Base-by-base conservation (phyloP, 2,888 invertebrate genomes). In the Rhagium mordax region DNA sequence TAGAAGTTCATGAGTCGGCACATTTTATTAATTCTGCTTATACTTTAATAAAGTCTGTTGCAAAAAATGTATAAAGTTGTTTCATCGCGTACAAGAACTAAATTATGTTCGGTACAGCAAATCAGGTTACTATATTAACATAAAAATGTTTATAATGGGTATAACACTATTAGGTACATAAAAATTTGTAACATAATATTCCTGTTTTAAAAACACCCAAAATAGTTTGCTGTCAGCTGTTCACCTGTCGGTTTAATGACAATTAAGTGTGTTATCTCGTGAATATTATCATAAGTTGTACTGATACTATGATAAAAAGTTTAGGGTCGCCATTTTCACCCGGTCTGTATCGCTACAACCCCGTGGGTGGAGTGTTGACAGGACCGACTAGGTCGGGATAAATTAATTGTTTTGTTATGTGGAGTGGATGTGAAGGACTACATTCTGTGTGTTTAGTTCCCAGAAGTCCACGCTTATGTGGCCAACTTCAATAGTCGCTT, bases 371-470 rank as follows among this genome's bases (percentile, higher is more conserved):
- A 41, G 41, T 41, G 41, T 41, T 41, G 41, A 41, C 41, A n/a
- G 10, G n/a, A 41, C 41, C 41, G 41, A n/a, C 41, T 1, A n/a
- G n/a, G 41, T 13, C n/a, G 3, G n/a, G 41, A 41, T 41, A 27
- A 57, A 27, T 13, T 57, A 27, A 27, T 27, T 57, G 55, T 57
- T 57, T 57, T 57, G 55, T 57, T 24, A 24, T 57, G 24, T 57
- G 24, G 15, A 57, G 27, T 57, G 55, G 1, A 27, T 8, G 55
- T 57, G 27, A 15, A 24, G 15, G 15, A 27, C 7, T 57, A 27
- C 27, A 57, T 55, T 24, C 55, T 57, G 8, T 27, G 16, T 57
- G n/a, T 57, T 27, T 57, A 6, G 15, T 57, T 57, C 55, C 55
- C 55, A 57, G 55, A n/a, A 27, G 55, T 27, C 27, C 55, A 53